Evolutionary conservation across 1,140 invertebrate genomes (phyloP).

Genomic region (Drosophila tropicalis): DNA sequence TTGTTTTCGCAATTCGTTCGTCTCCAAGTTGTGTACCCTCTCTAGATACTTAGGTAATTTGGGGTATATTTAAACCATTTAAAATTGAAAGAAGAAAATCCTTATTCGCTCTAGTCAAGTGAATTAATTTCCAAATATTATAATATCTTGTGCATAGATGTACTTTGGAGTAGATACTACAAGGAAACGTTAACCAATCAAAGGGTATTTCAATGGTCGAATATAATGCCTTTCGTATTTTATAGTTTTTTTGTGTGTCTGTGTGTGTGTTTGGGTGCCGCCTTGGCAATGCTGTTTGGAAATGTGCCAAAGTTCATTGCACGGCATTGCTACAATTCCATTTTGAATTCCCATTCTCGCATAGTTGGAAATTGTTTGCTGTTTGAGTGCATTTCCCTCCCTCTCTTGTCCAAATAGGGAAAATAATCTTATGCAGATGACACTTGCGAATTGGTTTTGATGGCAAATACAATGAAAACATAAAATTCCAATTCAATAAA

Average conservation of each 20-base stretch:
- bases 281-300: slow-evolving; percentile 46
- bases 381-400: neutral
- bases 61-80: neutral
- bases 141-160: too few relatives aligned
- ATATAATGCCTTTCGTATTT: neutral
- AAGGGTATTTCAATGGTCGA: neutral
- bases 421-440: slow-evolving; percentile 7
- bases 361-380: slow-evolving; percentile 25
- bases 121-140: too few relatives aligned
- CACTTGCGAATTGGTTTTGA: slow-evolving; percentile 4
- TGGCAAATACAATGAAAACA: slow-evolving; percentile 3
- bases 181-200: too few relatives aligned
- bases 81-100: neutral
- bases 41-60: neutral
- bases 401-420: slow-evolving; percentile 2
- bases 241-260: neutral
- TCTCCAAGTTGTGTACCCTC: neutral
- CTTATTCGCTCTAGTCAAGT: too few relatives aligned
- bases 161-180: too few relatives aligned
- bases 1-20: slow-evolving; percentile 60
- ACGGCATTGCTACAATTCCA: slow-evolving; percentile 52
- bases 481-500: slow-evolving; percentile 6
- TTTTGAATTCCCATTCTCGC: slow-evolving; percentile 36
- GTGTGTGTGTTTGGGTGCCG: slow-evolving; percentile 4
- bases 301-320: slow-evolving; percentile 74